A percentile compares a stretch with the other conserved stretches of the same genome.
Conservation (phyloP, 2,888 invertebrate species). For the Conops quadrifasciatus region DNA sequence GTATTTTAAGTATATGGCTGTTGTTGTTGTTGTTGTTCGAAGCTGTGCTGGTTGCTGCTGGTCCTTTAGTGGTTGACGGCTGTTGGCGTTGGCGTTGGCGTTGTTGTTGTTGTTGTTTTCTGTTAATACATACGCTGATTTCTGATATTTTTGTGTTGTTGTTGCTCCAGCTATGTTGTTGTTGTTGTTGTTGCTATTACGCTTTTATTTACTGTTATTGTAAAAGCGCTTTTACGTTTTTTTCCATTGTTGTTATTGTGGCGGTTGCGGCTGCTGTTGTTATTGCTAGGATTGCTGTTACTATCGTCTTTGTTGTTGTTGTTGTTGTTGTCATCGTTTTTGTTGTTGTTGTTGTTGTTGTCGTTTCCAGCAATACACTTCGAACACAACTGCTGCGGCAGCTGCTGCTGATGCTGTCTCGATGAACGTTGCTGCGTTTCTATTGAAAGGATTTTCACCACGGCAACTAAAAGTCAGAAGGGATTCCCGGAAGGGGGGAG, state of each 20-base stretch:
- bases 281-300: slow-evolving; percentile 21
- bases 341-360: slow-evolving; percentile 23
- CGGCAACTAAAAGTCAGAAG: slow-evolving; percentile 39
- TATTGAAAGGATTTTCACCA: slow-evolving; percentile 46
- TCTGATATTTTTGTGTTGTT: not conserved
- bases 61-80: slow-evolving; percentile 10
- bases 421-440: slow-evolving; percentile 35
- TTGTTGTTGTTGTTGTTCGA: not conserved
- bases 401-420: slow-evolving; percentile 4
- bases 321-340: slow-evolving; percentile 26
- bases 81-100: not conserved
- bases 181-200: slow-evolving; percentile 29
- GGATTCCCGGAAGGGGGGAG: not conserved
- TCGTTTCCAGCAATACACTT: slow-evolving; percentile 19
- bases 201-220: slow-evolving; percentile 25
- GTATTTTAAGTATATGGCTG: too few relatives aligned
- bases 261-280: slow-evolving; percentile 15
- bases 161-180: slow-evolving; percentile 17
- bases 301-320: slow-evolving; percentile 24
- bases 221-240: not conserved
- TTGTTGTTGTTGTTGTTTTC: not conserved
- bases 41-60: not conserved
- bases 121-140: not conserved
- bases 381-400: slow-evolving; percentile 26
- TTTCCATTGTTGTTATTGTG: slow-evolving; percentile 14